Percentiles rank a stretch among this genome's conserved stretches.
Conservation (phyloP, 1,140 invertebrate species). For the Neodiprion lecontei region DNA sequence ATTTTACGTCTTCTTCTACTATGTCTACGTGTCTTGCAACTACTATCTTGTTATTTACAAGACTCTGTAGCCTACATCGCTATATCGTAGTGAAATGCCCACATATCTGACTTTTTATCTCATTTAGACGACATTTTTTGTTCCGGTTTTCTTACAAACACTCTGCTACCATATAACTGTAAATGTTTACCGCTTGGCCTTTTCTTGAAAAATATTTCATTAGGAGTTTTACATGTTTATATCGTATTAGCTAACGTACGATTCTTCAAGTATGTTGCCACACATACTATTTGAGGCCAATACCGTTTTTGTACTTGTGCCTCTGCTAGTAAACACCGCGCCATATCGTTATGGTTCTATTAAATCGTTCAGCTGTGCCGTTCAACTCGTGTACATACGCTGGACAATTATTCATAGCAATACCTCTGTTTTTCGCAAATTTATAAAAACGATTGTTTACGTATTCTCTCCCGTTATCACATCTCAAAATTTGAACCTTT, state of each 20-base stretch:
- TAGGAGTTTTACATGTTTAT: constrained; percentile 35
- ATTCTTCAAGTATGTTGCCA: constrained; percentile 36
- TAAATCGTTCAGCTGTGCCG: constrained; percentile 33
- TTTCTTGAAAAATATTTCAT: constrained; percentile 35
- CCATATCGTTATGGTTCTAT: constrained; percentile 36
- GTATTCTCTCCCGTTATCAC: constrained; percentile 41
- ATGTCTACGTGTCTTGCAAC: constrained; percentile 31
- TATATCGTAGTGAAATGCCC: constrained; percentile 22
- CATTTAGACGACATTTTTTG: constrained; percentile 27
- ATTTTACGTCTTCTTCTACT: constrained; percentile 30
- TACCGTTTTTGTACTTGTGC: constrained; percentile 28
- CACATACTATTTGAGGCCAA: constrained; percentile 37
- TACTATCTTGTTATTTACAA: constrained; percentile 27
- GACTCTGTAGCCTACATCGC: constrained; percentile 27
- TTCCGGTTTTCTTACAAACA: constrained; percentile 30
- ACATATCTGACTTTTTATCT: constrained; percentile 31
- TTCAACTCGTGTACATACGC: constrained; percentile 35
- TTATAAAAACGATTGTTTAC: constrained; percentile 31
- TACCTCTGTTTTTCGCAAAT: constrained; percentile 32
- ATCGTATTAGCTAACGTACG: constrained; percentile 30
- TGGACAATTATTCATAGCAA: constrained; percentile 27
- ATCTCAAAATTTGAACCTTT: constrained; percentile 30
- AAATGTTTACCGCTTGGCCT: constrained; percentile 38
- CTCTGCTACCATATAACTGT: constrained; percentile 34
- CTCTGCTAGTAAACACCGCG: constrained; percentile 36